These are phyloP conservation scores for Tipula helvola DNA, from an alignment of 2,888 invertebrate genomes.

Conservation along the genomic window DNA sequence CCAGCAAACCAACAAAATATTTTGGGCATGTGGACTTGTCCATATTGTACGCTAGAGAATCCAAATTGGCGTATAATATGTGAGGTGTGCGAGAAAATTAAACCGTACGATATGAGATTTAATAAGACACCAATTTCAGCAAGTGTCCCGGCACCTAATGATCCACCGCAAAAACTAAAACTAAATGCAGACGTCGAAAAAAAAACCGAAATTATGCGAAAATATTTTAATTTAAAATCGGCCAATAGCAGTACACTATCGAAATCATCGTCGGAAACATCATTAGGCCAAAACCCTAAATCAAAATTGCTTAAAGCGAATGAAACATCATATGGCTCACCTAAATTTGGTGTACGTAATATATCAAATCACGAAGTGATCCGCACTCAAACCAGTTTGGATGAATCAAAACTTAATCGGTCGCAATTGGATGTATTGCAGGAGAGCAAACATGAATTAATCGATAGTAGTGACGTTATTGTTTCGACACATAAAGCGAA, in stretches of 20 bases:
- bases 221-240: slow-evolving; percentile 21
- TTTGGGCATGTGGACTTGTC: slow-evolving; percentile 40
- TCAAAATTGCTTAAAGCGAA: neutral
- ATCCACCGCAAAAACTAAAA: neutral
- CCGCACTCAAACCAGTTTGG: slow-evolving; percentile 6
- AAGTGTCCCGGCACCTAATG: neutral
- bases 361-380: slow-evolving; percentile 1
- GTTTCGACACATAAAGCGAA: slow-evolving; percentile 17
- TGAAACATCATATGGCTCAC: slow-evolving; percentile 11
- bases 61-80: slow-evolving; percentile 48
- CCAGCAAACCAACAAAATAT: neutral
- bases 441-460: neutral
- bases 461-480: slow-evolving; percentile 16
- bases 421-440: neutral
- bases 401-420: neutral
- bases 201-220: slow-evolving; percentile 21
- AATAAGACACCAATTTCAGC: slow-evolving; percentile 17
- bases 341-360: slow-evolving; percentile 12
- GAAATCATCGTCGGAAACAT: slow-evolving; percentile 19
- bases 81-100: slow-evolving; percentile 43
- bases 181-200: slow-evolving; percentile 20
- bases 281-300: slow-evolving; percentile 10
- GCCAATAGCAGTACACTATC: slow-evolving; percentile 12
- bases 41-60: slow-evolving; percentile 46
- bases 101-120: slow-evolving; percentile 28